These are phyloP conservation scores for Nesoenas mayeri DNA, from an alignment of 2,113 vertebrate species.

Conservation along the genomic window DNA sequence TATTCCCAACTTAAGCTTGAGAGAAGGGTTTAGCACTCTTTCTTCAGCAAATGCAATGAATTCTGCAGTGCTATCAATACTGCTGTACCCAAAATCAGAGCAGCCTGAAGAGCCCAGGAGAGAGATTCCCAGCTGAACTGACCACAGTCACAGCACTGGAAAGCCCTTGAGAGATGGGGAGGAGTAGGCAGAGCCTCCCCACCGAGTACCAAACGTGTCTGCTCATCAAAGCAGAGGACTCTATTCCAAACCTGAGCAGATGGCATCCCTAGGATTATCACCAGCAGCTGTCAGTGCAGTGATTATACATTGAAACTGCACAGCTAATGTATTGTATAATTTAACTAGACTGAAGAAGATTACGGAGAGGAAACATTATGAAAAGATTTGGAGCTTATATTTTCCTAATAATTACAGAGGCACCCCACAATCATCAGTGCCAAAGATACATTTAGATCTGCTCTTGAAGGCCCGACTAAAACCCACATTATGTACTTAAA, in stretches of 20 bases:
- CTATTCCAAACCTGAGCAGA: not conserved
- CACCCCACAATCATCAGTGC: not conserved
- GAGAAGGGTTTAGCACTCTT: not conserved
- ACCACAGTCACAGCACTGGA: not conserved
- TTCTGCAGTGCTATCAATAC: not conserved
- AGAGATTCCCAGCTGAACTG: not conserved
- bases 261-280: not conserved
- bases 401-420: not conserved
- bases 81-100: not conserved
- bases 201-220: not conserved
- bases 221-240: not conserved
- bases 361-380: not conserved
- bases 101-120: not conserved
- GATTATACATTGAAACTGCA: not conserved
- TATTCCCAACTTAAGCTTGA: not conserved
- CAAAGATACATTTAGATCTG: not conserved
- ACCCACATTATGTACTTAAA: not conserved
- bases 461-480: not conserved
- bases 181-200: not conserved
- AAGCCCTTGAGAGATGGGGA: not conserved
- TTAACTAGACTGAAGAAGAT: not conserved
- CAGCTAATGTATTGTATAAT: slow-evolving; percentile 30
- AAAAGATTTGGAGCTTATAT: not conserved
- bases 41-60: not conserved
- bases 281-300: not conserved